These are phyloP conservation scores for Propithecus coquereli DNA, from an alignment of 2,113 vertebrate genomes.

Conservation along the genomic window DNA sequence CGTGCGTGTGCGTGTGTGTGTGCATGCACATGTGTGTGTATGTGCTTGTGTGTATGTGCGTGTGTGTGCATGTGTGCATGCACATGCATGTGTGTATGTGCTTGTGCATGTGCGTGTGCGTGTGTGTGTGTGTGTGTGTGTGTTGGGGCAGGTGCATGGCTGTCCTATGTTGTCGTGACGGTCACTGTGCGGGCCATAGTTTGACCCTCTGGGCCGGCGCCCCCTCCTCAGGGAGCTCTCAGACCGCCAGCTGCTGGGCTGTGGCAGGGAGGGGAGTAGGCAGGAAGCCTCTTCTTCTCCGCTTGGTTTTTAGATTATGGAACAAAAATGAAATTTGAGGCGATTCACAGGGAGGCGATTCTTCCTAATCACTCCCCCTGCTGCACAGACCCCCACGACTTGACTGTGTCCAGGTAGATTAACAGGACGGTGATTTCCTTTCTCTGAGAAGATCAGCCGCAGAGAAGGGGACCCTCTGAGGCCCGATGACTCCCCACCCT, in stretches of 20 bases:
- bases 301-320: constrained; percentile 74
- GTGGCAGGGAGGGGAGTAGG: neutral
- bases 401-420: constrained; percentile 81
- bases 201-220: neutral
- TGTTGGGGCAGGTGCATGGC: accelerated
- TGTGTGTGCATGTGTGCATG: neutral
- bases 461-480: constrained; percentile 58
- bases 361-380: constrained; percentile 12
- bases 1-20: too few species aligned
- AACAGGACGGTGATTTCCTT: constrained; percentile 79
- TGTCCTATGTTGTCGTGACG: accelerated
- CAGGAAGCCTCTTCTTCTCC: constrained; percentile 50
- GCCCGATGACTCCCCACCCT: neutral
- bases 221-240: neutral
- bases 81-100: too few species aligned
- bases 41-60: accelerated
- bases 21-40: neutral
- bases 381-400: constrained; percentile 31
- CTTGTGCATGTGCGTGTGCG: too few species aligned
- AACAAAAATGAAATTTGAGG: constrained; percentile 40
- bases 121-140: neutral
- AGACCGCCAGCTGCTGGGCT: neutral
- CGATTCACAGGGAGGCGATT: constrained; percentile 22
- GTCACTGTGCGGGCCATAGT: neutral
- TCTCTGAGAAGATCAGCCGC: constrained; percentile 69